These are phyloP conservation scores for Aurelia sp. DNA, from an alignment of 30 jellyfish, hydroid and myxozoan species.

Conservation along the genomic window DNA sequence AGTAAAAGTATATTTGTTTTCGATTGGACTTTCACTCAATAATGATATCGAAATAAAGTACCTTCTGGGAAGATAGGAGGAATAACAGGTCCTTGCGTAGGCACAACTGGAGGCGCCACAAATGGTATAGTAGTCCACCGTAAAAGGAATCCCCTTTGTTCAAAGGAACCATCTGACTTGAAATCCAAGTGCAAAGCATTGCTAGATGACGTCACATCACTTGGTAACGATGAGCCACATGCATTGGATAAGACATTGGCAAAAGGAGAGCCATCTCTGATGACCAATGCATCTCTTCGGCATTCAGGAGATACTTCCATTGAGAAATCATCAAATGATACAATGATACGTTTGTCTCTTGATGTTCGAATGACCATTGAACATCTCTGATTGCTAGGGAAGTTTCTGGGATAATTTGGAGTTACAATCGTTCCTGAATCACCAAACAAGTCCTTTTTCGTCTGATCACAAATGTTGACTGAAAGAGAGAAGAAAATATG, in stretches of 20 bases:
- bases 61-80: too few species aligned
- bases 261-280: neutral
- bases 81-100: too few species aligned
- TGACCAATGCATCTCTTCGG: conserved; percentile 20
- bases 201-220: neutral
- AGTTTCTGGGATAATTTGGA: conserved; percentile 73
- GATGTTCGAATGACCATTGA: conserved; percentile 40
- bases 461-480: conserved; percentile 12
- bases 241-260: neutral
- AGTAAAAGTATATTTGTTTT: too few species aligned
- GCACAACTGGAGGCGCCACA: too few species aligned
- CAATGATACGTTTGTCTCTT: conserved; percentile 16
- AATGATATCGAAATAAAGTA: too few species aligned
- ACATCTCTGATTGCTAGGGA: conserved; percentile 44
- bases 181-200: neutral
- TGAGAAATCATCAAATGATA: conserved; percentile 37
- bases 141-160: neutral
- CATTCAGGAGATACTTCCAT: conserved; percentile 35
- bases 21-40: too few species aligned
- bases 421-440: conserved; percentile 54
- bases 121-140: neutral
- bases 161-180: neutral
- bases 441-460: conserved; percentile 7
- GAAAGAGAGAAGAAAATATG: neutral
- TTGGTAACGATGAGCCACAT: conserved; percentile 8